Evolutionary conservation across 2,888 invertebrate species (phyloP), one percentile per base, ranked within the genome.

Genomic region (Drosophila subsilvestris): DNA sequence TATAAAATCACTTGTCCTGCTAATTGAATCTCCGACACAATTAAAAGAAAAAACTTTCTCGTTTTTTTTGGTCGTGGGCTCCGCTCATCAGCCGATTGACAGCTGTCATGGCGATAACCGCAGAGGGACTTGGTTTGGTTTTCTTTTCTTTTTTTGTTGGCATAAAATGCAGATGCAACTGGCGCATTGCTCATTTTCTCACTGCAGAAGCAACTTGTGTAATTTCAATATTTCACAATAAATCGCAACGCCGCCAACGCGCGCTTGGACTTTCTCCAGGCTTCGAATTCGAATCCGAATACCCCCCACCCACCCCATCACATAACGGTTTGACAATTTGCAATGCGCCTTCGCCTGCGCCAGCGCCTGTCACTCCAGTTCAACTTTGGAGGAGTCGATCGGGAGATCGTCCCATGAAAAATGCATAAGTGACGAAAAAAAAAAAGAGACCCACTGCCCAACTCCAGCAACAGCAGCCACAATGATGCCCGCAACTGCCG

Each of bases 21-120:
- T 85, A 85, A 85, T 85, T 85, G 84, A 85, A 84, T 58, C 54
- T 63, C 69, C 67, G 71, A 55, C 61, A 61, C 76, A 86, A 83
- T 80, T 84, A 84, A 86, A 45, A 43, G 45, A 69, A 69, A 69
- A 70, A 80, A 87, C 82, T 82, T 87, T 82, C 82, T 73, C 81
- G 70, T 50, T 57, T 54, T 51, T 22, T 22, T 25, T 25, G 25
- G 5, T 6, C 25, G 4, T 22, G 22, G 22, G 5, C 22, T 22
- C 0, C 6, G 37, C 37, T 44, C 45, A 43, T 50, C 59, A 43
- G 44, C 17, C 17, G 75, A 88, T 86, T 88, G 87, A 89, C 87
- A 86, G 89, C 87, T 88, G 87, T 88, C 87, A 88, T 65, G 86
- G 74, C 79, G 89, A 88, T 89, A 88, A 83, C 86, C 80, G 82